Conservation (phyloP, 2,113 vertebrate species). For the Notarius quadriscutis region DNA sequence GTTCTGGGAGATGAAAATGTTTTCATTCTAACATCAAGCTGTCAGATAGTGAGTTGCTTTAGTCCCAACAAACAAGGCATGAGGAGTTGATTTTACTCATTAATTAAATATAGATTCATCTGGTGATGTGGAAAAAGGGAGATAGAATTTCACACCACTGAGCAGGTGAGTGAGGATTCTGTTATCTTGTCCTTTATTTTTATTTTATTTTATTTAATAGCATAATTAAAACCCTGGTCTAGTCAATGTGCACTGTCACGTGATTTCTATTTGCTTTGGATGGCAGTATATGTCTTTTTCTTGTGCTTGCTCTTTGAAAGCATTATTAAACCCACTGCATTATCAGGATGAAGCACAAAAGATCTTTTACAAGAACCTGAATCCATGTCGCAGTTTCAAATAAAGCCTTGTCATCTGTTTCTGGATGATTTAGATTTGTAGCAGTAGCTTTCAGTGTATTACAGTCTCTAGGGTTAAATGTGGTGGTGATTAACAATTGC, state of each 20-base stretch:
- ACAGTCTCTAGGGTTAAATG: neutral
- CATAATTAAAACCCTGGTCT: neutral
- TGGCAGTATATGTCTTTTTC: neutral
- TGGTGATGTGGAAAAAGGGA: neutral
- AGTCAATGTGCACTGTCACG: neutral
- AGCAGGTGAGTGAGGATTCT: neutral
- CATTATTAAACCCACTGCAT: neutral
- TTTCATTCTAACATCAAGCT: neutral
- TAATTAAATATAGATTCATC: neutral
- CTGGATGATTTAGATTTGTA: neutral
- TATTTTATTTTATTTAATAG: no score
- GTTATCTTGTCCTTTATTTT: no score
- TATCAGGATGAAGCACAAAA: neutral
- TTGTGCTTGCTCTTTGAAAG: neutral
- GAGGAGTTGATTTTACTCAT: neutral
- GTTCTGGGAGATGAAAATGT: neutral
- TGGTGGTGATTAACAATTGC: neutral
- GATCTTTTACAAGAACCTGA: neutral
- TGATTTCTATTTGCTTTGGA: neutral
- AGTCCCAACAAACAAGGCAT: neutral
- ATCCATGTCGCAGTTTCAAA: neutral
- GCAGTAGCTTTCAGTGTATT: neutral
- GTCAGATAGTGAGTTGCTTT: neutral
- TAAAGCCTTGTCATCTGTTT: neutral
- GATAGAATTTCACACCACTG: neutral